Evolutionary conservation across 2,113 vertebrate species (phyloP).

Genomic region (Poeciliopsis prolifica): DNA sequence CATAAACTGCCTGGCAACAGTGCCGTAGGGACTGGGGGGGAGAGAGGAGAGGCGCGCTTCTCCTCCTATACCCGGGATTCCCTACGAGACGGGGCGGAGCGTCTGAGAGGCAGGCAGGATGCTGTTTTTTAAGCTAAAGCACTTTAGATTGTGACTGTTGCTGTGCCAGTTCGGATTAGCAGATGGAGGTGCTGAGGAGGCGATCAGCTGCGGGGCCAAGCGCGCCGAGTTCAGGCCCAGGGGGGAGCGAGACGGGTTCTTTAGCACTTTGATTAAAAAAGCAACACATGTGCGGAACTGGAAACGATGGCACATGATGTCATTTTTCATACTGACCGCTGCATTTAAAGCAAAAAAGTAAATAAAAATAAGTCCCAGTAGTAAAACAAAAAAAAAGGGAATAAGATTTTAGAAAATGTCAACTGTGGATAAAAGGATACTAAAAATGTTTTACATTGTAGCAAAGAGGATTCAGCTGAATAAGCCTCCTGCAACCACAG

Average conservation of each 20-base stretch:
- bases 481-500: too few species aligned
- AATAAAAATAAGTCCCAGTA: too few species aligned
- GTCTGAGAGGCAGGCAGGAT: slow-evolving; percentile 15
- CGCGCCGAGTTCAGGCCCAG: slow-evolving; percentile 41
- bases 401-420: too few species aligned
- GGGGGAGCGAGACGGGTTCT: slow-evolving; percentile 50
- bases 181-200: slow-evolving; percentile 54
- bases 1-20: slow-evolving; percentile 77
- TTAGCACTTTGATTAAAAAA: slow-evolving; percentile 61
- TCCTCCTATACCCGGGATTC: slow-evolving; percentile 54
- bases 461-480: too few species aligned
- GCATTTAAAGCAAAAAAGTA: not conserved
- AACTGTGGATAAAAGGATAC: not conserved
- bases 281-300: slow-evolving; percentile 29
- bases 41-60: slow-evolving; percentile 32
- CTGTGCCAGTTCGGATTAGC: slow-evolving; percentile 48
- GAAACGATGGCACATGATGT: slow-evolving; percentile 11
- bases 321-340: not conserved
- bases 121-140: slow-evolving; percentile 57
- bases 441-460: not conserved
- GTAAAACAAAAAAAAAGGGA: too few species aligned
- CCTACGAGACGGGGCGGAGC: slow-evolving; percentile 50
- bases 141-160: slow-evolving; percentile 40
- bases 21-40: slow-evolving; percentile 12
- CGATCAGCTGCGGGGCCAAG: slow-evolving; percentile 54